Evolutionary conservation across 2,113 vertebrate genomes (phyloP).

Genomic region (Myotis yumanensis): DNA sequence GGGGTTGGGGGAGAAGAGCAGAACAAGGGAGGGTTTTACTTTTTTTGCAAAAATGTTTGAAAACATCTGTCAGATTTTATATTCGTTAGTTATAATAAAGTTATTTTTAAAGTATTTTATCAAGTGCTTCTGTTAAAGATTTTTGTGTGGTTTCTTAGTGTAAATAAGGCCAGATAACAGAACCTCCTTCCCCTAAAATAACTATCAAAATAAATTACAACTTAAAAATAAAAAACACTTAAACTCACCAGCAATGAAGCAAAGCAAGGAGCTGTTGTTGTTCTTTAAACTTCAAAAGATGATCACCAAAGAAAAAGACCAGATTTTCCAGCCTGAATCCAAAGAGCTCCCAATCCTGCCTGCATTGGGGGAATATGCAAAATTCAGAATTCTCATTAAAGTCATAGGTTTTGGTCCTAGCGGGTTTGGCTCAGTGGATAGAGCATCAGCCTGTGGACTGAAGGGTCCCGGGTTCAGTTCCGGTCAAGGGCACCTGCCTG

Average conservation of each 20-base stretch:
- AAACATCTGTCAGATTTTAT: constrained; percentile 82
- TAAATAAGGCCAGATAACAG: background rate
- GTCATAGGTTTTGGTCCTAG: no score
- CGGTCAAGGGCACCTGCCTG: no score
- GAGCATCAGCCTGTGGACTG: no score
- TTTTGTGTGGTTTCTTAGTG: constrained; percentile 21
- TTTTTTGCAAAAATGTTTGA: constrained; percentile 78
- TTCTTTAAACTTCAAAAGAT: background rate
- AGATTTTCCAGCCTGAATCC: background rate
- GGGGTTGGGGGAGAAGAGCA: background rate
- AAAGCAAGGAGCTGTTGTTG: background rate
- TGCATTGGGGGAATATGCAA: background rate
- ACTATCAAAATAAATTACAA: background rate
- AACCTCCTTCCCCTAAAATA: background rate
- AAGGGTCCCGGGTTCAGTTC: no score
- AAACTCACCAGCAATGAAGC: background rate
- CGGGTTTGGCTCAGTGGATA: no score
- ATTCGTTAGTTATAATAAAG: constrained; percentile 85
- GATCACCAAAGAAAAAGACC: background rate
- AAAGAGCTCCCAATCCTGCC: background rate
- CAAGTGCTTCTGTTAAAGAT: constrained; percentile 27
- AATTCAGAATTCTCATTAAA: background rate
- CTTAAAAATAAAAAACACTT: background rate
- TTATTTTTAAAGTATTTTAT: constrained; percentile 84
- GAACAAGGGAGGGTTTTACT: constrained; percentile 52